phyloP scores from a whole-genome alignment of 2,888 invertebrate genomes.

The Choreutis nemorana region DNA sequence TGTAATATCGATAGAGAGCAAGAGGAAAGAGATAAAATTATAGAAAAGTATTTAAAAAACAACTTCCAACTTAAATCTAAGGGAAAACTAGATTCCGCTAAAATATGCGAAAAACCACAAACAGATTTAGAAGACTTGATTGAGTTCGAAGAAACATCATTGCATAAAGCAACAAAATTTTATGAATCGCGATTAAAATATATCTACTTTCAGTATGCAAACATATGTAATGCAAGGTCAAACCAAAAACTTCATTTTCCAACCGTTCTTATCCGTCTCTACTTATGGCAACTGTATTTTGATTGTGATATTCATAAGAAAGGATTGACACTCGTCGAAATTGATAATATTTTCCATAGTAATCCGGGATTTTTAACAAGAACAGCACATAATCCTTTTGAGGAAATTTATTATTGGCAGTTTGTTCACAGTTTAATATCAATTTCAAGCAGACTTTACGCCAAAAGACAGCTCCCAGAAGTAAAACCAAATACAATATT shows the following conservation, averaged over 20 bases:
- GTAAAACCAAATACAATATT: slow-evolving; percentile 50
- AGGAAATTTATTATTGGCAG: slow-evolving; percentile 70
- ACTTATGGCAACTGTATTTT: slow-evolving; percentile 68
- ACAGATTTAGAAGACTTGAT: slow-evolving; percentile 21
- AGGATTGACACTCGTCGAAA: slow-evolving; percentile 54
- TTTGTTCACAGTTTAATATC: slow-evolving; percentile 64
- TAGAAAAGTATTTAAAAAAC: slow-evolving; percentile 33
- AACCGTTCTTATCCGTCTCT: slow-evolving; percentile 57
- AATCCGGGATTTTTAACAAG: slow-evolving; percentile 53
- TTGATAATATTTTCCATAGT: slow-evolving; percentile 52
- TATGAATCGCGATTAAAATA: slow-evolving; percentile 52
- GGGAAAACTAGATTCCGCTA: slow-evolving; percentile 13
- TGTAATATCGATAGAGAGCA: slow-evolving; percentile 34
- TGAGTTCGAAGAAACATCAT: slow-evolving; percentile 46
- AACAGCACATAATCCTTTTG: slow-evolving; percentile 62
- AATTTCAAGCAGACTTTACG: slow-evolving; percentile 52
- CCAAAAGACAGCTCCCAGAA: slow-evolving; percentile 31
- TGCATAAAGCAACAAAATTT: slow-evolving; percentile 46
- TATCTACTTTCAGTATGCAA: slow-evolving; percentile 62
- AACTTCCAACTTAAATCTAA: slow-evolving; percentile 20
- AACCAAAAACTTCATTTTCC: slow-evolving; percentile 36
- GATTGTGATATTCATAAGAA: slow-evolving; percentile 61
- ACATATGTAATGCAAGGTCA: slow-evolving; percentile 42
- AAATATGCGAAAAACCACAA: slow-evolving; percentile 9
- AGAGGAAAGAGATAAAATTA: slow-evolving; percentile 26